These are phyloP conservation scores for Megalops cyprinoides DNA, from an alignment of 2,797 vertebrate species.

Conservation along the genomic window DNA sequence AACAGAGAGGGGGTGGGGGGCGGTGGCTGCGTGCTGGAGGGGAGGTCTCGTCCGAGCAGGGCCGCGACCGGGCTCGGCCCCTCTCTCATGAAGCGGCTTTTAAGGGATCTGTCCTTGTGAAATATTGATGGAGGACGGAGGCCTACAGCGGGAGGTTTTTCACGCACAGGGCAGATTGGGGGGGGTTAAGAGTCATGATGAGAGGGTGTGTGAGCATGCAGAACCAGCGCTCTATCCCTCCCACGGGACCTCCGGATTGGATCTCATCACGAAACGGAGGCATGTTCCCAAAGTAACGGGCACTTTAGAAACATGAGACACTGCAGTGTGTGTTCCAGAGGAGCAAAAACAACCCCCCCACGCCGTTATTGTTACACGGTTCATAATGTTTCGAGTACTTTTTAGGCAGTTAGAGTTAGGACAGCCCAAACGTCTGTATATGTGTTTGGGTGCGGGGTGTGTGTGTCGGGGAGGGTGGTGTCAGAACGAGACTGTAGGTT, in stretches of 20 bases:
- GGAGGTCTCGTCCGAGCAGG: neutral
- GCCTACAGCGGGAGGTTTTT: conserved; percentile 64
- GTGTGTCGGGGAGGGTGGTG: too few relatives aligned
- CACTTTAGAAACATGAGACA: neutral
- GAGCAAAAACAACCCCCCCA: too few relatives aligned
- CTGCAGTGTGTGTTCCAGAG: too few relatives aligned
- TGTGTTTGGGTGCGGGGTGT: too few relatives aligned
- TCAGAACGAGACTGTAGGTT: too few relatives aligned
- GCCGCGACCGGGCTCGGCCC: conserved; percentile 39
- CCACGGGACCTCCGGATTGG: conserved; percentile 51
- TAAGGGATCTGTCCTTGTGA: conserved; percentile 60
- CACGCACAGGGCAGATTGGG: conserved; percentile 44
- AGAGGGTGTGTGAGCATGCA: conserved; percentile 43
- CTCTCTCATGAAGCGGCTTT: conserved; percentile 64
- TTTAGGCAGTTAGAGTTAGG: too few relatives aligned
- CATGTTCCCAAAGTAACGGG: neutral
- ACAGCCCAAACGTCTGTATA: too few relatives aligned
- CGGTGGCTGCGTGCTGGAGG: conserved; percentile 21
- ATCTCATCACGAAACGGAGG: conserved; percentile 36
- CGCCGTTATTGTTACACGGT: too few relatives aligned
- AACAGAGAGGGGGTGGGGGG: conserved; percentile 1
- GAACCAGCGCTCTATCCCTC: conserved; percentile 50
- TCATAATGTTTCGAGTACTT: too few relatives aligned
- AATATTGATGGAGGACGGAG: conserved; percentile 67
- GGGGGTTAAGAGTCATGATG: conserved; percentile 32